phyloP scores from a whole-genome alignment of 2,113 vertebrate species.

The Oncorhynchus gorbuscha region DNA sequence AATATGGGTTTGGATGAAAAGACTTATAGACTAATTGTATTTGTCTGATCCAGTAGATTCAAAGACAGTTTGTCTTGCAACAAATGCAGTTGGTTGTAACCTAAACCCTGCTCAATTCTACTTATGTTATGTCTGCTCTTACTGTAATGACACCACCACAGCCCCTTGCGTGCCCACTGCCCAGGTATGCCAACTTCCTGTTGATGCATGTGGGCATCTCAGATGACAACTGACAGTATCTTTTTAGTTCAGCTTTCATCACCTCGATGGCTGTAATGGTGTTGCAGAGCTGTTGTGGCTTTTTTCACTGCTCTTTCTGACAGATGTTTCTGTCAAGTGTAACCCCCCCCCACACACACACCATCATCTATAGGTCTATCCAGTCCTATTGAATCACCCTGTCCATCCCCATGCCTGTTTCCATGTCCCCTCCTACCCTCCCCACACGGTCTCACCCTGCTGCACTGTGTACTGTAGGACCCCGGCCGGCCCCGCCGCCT shows the following conservation, averaged over 20 bases:
- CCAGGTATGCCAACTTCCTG: not conserved
- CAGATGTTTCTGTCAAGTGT: not conserved
- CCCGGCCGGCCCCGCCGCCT: not conserved
- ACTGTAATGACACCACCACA: no score
- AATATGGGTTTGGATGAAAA: no score
- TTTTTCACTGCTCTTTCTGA: not conserved
- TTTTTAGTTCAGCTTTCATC: not conserved
- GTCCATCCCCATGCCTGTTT: not conserved
- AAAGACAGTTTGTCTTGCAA: no score
- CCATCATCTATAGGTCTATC: not conserved
- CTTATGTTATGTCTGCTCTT: no score
- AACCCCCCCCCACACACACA: not conserved
- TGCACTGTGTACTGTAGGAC: constrained; percentile 23
- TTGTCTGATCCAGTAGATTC: no score
- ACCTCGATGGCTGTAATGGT: not conserved
- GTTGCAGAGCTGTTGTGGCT: not conserved
- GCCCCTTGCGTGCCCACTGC: not conserved
- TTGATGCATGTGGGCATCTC: not conserved
- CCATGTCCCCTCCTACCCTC: constrained; percentile 8
- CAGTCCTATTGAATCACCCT: not conserved
- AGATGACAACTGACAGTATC: not conserved
- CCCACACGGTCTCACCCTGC: constrained; percentile 13
- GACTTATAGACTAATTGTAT: no score
- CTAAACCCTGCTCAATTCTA: no score
- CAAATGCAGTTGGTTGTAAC: no score